These are phyloP conservation scores for Pipistrellus nathusii DNA, from an alignment of 2,797 vertebrate species.

Conservation along the genomic window DNA sequence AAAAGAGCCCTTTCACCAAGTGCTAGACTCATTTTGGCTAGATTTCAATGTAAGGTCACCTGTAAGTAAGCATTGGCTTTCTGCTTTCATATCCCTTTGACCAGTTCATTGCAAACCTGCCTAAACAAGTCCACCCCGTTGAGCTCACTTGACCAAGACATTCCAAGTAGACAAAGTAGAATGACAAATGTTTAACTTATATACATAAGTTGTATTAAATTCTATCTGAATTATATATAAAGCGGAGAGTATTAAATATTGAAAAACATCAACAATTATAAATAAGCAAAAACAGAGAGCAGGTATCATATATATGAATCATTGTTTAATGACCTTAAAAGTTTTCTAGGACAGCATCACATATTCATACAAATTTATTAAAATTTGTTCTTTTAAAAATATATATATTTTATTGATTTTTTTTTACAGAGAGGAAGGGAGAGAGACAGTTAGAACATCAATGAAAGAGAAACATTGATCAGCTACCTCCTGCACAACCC, in stretches of 20 bases:
- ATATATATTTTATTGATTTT: too few species aligned
- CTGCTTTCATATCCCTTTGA: background rate
- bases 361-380: background rate
- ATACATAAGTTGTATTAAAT: slow-evolving; percentile 56
- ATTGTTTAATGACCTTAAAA: slow-evolving; percentile 62
- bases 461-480: too few species aligned
- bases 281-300: slow-evolving; percentile 46
- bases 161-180: slow-evolving; percentile 36
- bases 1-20: background rate
- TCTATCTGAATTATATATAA: slow-evolving; percentile 54
- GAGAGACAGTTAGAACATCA: too few species aligned
- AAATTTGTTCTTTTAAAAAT: background rate
- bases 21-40: background rate
- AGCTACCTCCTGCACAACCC: too few species aligned
- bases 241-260: slow-evolving; percentile 67
- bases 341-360: background rate
- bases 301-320: slow-evolving; percentile 25
- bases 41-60: background rate
- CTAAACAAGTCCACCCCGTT: background rate
- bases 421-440: too few species aligned
- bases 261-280: slow-evolving; percentile 63
- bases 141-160: background rate
- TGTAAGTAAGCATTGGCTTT: background rate
- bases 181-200: slow-evolving; percentile 24
- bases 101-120: background rate